phyloP scores from a whole-genome alignment of 2,888 invertebrate genomes.

The Drosophila austrosaltans region DNA sequence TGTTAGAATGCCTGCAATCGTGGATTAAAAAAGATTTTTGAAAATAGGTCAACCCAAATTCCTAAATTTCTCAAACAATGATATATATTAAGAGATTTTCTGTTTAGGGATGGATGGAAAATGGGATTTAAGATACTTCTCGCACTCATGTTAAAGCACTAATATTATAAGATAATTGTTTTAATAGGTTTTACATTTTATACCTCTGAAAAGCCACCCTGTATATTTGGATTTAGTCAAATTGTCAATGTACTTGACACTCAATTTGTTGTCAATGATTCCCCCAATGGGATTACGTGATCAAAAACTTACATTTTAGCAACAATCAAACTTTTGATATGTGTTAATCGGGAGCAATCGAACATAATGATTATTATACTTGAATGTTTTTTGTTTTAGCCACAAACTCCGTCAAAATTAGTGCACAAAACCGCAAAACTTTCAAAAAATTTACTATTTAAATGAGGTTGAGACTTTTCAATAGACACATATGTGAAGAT shows the following conservation, averaged over 20 bases:
- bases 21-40: too few relatives aligned
- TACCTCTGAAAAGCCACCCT: neutral
- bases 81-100: too few relatives aligned
- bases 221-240: conserved; percentile 40
- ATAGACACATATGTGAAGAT: too few relatives aligned
- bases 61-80: too few relatives aligned
- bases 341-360: conserved; percentile 33
- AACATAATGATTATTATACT: conserved; percentile 38
- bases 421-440: conserved; percentile 76
- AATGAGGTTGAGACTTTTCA: too few relatives aligned
- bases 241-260: conserved; percentile 46
- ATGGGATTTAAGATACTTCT: too few relatives aligned
- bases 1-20: too few relatives aligned
- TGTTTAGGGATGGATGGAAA: too few relatives aligned
- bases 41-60: too few relatives aligned
- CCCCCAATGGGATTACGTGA: conserved; percentile 20
- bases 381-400: conserved; percentile 39
- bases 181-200: neutral
- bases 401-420: conserved; percentile 82
- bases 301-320: conserved; percentile 36
- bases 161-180: neutral
- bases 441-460: conserved; percentile 35
- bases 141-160: neutral
- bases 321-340: conserved; percentile 35
- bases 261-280: conserved; percentile 32